Evolutionary conservation across 2,113 vertebrate species (phyloP).

Genomic region (Ciconia maguari): DNA sequence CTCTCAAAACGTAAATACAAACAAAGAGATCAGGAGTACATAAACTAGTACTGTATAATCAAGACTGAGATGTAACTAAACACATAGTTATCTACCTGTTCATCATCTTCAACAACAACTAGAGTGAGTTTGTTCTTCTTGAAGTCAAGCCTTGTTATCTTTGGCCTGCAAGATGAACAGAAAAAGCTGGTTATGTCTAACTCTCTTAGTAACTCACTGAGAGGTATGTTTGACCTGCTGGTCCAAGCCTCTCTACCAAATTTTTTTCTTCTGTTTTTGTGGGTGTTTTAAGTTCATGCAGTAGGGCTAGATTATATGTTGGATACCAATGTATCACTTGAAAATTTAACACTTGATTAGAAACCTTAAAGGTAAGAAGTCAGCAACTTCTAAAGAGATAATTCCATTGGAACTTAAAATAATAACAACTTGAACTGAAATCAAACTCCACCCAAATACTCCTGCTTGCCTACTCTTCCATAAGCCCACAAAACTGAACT

Average conservation of each 20-base stretch:
- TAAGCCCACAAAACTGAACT: background rate
- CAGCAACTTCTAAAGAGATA: background rate
- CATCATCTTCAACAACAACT: conserved; percentile 97
- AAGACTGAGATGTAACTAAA: background rate
- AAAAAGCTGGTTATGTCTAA: background rate
- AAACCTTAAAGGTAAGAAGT: background rate
- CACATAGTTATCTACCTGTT: conserved; percentile 81
- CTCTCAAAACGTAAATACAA: background rate
- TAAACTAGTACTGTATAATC: background rate
- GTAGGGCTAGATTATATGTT: background rate
- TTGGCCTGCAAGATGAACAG: conserved; percentile 82
- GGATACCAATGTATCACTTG: background rate
- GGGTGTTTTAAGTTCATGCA: background rate
- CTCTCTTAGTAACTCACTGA: background rate
- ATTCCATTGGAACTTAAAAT: background rate
- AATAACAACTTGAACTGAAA: background rate
- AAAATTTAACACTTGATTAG: background rate
- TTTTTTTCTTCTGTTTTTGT: background rate
- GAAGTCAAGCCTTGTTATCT: conserved; percentile 97
- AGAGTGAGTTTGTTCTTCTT: conserved; percentile 96
- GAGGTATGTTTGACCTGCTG: background rate
- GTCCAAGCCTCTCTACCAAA: background rate
- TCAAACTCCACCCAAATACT: background rate
- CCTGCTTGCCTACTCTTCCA: background rate
- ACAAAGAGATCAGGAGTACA: background rate